Base-by-base conservation (phyloP, 2,888 invertebrate species). In the Villa cingulata region DNA sequence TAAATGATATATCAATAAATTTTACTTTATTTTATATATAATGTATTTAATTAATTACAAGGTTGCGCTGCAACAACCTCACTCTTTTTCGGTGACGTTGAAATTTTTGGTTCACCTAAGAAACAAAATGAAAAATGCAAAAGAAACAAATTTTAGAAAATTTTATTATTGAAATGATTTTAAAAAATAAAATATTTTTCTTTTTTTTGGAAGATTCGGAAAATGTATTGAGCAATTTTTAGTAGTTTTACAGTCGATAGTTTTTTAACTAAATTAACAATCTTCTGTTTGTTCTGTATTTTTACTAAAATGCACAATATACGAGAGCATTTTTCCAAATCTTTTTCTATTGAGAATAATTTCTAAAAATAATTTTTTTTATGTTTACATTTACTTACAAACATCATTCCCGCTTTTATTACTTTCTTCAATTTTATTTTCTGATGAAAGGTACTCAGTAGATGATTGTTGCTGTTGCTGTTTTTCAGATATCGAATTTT, bases 21-120 rank as follows among this genome's bases (percentile, higher is more conserved):
- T n/a, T n/a, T n/a, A n/a, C n/a, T n/a, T n/a, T n/a, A n/a, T n/a
- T n/a, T n/a, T n/a, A n/a, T n/a, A n/a, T n/a, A n/a, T n/a, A n/a
- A n/a, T n/a, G n/a, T n/a, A n/a, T n/a, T n/a, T n/a, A n/a, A n/a
- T 52, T 52, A 52, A 49, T 50, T 52, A 50, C 52, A 52, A 42
- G 52, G 46, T 47, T 52, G 52, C 50, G 50, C 48, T 41, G 52
- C 45, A 43, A n/a, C n/a, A n/a, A 50, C 50, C 23, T 52, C 52
- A 34, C 39, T 38, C 45, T 50, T 20, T 20, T 50, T 59, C 55
- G 57, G 61, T 53, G 57, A 61, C 54, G 60, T 59, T 55, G 61
- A 63, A 50, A 68, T 61, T 57, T 68, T 66, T 50, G 65, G 62
- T 54, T 66, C 67, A 57, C 65, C 67, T 67, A 45, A 16, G 52